phyloP scores from a whole-genome alignment of 2,113 vertebrate genomes.

The Diadophis punctatus region DNA sequence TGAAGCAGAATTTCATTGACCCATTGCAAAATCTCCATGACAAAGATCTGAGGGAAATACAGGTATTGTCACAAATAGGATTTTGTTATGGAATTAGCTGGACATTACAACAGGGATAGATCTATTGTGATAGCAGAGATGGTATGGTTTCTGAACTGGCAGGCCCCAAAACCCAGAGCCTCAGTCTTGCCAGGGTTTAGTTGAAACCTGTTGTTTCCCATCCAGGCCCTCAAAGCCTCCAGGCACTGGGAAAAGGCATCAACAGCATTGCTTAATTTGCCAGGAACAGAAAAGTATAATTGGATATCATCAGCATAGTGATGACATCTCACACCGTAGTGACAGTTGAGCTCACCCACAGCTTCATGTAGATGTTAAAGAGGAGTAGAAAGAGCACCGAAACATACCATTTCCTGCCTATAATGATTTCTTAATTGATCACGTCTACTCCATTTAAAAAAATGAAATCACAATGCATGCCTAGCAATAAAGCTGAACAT shows the following conservation, averaged over 20 bases:
- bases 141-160: background rate
- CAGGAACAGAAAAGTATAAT: background rate
- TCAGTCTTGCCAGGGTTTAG: background rate
- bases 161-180: background rate
- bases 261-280: background rate
- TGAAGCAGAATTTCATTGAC: constrained; percentile 98
- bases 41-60: constrained; percentile 97
- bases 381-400: background rate
- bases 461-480: background rate
- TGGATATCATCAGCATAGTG: background rate
- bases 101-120: background rate
- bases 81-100: background rate
- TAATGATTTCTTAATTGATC: background rate
- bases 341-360: background rate
- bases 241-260: background rate
- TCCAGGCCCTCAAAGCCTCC: background rate
- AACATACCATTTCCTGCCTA: background rate
- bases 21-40: constrained; percentile 95
- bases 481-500: background rate
- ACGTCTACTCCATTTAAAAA: background rate
- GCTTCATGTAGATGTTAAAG: background rate
- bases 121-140: background rate
- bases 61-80: constrained; percentile 66
- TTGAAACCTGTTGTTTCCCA: background rate
- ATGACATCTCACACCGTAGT: background rate